Conservation (phyloP, 92 coral and sea anemone genomes). For the Palythoa grandiflora region DNA sequence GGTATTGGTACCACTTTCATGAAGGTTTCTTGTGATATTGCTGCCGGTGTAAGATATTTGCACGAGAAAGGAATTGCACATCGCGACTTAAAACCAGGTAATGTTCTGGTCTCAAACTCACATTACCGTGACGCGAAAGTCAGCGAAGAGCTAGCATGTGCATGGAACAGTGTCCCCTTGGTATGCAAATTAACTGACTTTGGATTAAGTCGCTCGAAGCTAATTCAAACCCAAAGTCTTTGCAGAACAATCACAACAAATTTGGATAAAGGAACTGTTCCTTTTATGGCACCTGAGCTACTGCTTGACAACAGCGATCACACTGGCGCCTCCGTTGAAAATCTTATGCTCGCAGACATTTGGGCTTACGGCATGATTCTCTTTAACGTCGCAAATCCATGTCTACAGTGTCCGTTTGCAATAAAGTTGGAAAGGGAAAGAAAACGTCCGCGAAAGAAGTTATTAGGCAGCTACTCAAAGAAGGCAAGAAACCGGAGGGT, state of each 20-base stretch:
- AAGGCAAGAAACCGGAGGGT: constrained; percentile 27
- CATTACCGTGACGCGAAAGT: constrained; percentile 12
- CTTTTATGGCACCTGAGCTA: constrained; percentile 44
- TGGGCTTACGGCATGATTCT: constrained; percentile 43
- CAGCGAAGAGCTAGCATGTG: constrained; percentile 38
- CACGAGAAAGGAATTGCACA: constrained; percentile 49
- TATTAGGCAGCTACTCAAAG: not conserved
- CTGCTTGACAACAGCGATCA: not conserved
- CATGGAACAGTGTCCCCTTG: constrained; percentile 43
- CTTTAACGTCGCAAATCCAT: constrained; percentile 7
- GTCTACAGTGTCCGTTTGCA: constrained; percentile 14
- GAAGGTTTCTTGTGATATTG: not conserved
- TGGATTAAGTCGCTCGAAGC: constrained; percentile 25
- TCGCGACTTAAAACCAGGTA: constrained; percentile 49
- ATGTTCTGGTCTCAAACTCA: constrained; percentile 50
- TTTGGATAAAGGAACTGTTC: constrained; percentile 34
- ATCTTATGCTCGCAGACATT: constrained; percentile 31
- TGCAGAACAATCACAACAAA: not conserved
- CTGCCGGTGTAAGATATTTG: constrained; percentile 15
- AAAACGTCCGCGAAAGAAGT: not conserved
- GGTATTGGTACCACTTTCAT: constrained; percentile 4
- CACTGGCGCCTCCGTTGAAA: constrained; percentile 17
- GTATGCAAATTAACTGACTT: constrained; percentile 48
- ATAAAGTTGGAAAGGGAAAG: not conserved
- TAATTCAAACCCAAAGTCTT: constrained; percentile 12